These are phyloP conservation scores for Anseranas semipalmata DNA, from an alignment of 2,113 vertebrate species.

Conservation along the genomic window DNA sequence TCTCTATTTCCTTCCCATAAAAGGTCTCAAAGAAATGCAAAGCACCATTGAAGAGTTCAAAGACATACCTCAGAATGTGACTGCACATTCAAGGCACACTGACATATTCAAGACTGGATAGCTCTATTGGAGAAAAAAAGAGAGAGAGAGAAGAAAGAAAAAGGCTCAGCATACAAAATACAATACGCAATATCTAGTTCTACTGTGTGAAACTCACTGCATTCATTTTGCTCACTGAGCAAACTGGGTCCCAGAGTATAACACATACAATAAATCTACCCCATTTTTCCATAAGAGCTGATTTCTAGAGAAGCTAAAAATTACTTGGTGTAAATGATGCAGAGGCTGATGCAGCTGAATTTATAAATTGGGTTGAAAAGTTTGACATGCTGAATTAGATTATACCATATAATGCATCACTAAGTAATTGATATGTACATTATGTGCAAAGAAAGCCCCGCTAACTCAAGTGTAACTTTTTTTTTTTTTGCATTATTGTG, in stretches of 20 bases:
- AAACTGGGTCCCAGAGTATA: constrained; percentile 6
- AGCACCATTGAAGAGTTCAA: constrained; percentile 63
- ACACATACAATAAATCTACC: constrained; percentile 22
- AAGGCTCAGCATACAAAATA: constrained; percentile 26
- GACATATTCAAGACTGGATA: constrained; percentile 49
- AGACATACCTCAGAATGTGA: constrained; percentile 47
- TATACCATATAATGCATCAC: constrained; percentile 41
- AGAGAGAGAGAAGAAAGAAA: background rate
- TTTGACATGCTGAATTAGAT: constrained; percentile 62
- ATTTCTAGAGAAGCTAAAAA: constrained; percentile 56
- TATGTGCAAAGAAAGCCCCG: constrained; percentile 22
- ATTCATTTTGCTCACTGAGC: constrained; percentile 56
- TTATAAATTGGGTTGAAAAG: constrained; percentile 60
- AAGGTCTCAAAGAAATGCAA: constrained; percentile 69
- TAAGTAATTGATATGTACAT: constrained; percentile 63
- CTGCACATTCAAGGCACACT: constrained; percentile 53
- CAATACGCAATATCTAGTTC: constrained; percentile 29
- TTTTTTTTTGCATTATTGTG: constrained; percentile 5
- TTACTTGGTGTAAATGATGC: constrained; percentile 57
- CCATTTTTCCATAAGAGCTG: constrained; percentile 20
- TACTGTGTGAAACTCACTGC: constrained; percentile 25
- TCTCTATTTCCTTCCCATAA: constrained; percentile 58
- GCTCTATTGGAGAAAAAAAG: constrained; percentile 52
- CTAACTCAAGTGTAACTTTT: constrained; percentile 44
- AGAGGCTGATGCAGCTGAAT: constrained; percentile 56